These are phyloP conservation scores for Cheilinus undulatus DNA, from an alignment of 2,113 vertebrate species.

Conservation along the genomic window DNA sequence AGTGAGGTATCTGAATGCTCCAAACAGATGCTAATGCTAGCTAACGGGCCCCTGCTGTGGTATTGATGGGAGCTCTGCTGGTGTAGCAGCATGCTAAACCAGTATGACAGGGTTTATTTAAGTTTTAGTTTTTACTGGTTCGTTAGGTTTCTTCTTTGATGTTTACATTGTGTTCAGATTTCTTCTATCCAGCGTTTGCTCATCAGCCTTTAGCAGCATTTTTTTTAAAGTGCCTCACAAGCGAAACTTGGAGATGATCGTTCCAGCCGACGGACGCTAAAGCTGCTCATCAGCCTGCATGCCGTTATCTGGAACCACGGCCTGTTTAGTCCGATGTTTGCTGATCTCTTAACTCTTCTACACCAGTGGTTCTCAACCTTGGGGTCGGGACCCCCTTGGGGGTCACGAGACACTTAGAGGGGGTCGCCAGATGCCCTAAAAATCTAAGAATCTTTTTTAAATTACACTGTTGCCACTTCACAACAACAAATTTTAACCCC, in stretches of 20 bases:
- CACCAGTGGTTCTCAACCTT: no score
- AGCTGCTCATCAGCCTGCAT: conserved; percentile 36
- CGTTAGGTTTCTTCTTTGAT: conserved; percentile 38
- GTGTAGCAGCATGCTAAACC: conserved; percentile 43
- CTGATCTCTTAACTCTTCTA: no score
- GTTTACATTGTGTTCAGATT: conserved; percentile 74
- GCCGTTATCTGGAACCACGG: conserved; percentile 47
- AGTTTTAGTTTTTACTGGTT: conserved; percentile 57
- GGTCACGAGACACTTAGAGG: no score
- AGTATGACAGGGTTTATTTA: conserved; percentile 55
- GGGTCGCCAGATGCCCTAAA: no score
- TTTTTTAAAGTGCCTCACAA: conserved; percentile 68
- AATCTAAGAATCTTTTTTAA: no score
- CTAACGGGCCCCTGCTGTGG: conserved; percentile 3
- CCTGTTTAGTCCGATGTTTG: conserved; percentile 25
- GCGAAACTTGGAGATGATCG: conserved; percentile 14
- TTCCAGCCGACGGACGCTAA: conserved; percentile 23
- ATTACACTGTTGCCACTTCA: no score
- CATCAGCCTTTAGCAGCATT: conserved; percentile 55
- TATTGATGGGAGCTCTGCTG: not conserved
- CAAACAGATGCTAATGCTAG: no score
- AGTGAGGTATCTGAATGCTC: no score
- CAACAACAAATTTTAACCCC: no score
- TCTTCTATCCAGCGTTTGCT: conserved; percentile 71
- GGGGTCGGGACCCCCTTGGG: no score